These are phyloP conservation scores for Formica exsecta DNA, from an alignment of 1,140 invertebrate genomes.

Conservation along the genomic window DNA sequence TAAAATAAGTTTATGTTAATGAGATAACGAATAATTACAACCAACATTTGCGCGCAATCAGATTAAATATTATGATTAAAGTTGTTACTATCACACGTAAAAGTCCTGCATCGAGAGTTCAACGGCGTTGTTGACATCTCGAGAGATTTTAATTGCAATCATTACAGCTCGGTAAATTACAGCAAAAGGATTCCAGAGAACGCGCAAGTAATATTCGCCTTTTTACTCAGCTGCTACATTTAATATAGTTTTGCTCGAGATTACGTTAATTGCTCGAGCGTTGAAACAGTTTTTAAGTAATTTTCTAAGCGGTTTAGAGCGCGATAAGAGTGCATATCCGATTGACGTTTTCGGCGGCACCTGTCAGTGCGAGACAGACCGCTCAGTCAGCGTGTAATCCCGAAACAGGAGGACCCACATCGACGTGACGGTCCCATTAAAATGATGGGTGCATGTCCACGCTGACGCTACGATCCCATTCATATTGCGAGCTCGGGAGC, in stretches of 20 bases:
- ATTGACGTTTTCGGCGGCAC: conserved; percentile 64
- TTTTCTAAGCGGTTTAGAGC: conserved; percentile 58
- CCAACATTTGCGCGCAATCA: background rate
- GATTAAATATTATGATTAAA: conserved; percentile 9
- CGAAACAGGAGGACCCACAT: conserved; percentile 69
- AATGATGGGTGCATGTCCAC: conserved; percentile 64
- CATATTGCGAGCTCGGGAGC: conserved; percentile 10
- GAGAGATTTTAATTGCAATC: conserved; percentile 40
- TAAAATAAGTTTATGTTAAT: conserved; percentile 20
- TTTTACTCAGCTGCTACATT: background rate
- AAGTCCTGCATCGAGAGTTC: background rate
- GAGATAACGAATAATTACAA: background rate
- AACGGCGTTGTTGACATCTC: background rate
- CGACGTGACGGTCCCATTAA: conserved; percentile 68
- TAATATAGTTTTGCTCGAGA: background rate
- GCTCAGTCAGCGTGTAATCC: conserved; percentile 65
- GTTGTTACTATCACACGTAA: background rate
- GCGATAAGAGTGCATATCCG: conserved; percentile 49
- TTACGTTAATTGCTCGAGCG: conserved; percentile 42
- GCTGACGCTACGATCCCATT: conserved; percentile 58
- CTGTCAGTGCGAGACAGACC: conserved; percentile 54
- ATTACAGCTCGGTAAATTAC: conserved; percentile 14
- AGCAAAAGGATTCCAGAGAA: background rate
- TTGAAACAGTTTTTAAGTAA: conserved; percentile 15
- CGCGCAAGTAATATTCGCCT: background rate